A percentile compares a stretch with the other conserved stretches of the same genome.
phyloP scores from a whole-genome alignment of 2,113 vertebrate genomes.

The Halichoeres trimaculatus region DNA sequence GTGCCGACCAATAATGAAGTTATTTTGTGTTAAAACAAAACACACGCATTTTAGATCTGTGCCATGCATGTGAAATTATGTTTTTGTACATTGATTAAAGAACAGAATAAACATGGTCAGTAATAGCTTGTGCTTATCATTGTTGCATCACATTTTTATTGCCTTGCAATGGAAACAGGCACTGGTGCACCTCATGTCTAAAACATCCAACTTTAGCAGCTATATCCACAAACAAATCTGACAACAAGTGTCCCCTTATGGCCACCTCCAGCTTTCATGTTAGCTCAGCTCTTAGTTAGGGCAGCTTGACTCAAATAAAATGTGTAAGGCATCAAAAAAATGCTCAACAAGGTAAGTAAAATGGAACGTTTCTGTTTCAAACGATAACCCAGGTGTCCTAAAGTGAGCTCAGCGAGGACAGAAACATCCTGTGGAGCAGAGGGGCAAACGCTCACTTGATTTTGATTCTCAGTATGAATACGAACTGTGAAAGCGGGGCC shows the following conservation, averaged over 20 bases:
- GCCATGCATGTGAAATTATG: background rate
- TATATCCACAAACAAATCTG: too few species aligned
- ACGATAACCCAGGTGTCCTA: too few species aligned
- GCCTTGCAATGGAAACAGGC: too few species aligned
- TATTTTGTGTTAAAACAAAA: slow-evolving; percentile 9
- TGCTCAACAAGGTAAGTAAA: background rate
- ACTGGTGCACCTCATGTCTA: too few species aligned
- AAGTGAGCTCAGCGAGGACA: too few species aligned
- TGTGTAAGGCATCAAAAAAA: background rate
- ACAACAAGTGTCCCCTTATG: background rate
- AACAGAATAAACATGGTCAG: background rate
- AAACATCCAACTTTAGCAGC: too few species aligned
- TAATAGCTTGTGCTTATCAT: background rate
- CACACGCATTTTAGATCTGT: background rate
- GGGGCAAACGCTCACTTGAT: too few species aligned
- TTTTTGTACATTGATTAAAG: background rate
- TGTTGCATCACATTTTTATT: background rate
- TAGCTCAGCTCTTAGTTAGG: too few species aligned
- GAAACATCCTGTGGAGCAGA: too few species aligned
- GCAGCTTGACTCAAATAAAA: background rate
- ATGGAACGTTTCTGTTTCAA: too few species aligned
- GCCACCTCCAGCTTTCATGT: background rate
- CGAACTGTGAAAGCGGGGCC: too few species aligned
- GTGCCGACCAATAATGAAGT: slow-evolving; percentile 1
- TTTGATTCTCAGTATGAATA: too few species aligned